Conservation (phyloP, 2,797 vertebrate species). For the Scleropages formosus region DNA sequence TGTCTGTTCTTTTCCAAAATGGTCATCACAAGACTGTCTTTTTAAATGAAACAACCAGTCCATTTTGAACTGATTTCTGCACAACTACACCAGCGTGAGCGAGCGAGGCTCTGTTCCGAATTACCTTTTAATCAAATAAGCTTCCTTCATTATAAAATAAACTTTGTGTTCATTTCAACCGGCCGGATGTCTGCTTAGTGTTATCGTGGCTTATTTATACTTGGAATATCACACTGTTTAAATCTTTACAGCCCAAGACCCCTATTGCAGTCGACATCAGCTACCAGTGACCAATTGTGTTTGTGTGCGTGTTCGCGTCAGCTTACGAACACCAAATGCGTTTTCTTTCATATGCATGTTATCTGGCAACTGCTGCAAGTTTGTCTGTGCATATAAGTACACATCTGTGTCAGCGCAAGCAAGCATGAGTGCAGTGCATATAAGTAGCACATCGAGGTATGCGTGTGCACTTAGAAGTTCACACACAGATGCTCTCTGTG, state of each 20-base stretch:
- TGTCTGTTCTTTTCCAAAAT: not conserved
- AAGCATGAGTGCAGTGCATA: not conserved
- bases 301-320: not conserved
- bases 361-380: slow-evolving; percentile 3
- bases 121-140: slow-evolving; percentile 54
- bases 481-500: too few relatives aligned
- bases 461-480: too few relatives aligned
- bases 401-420: not conserved
- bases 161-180: slow-evolving; percentile 39
- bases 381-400: not conserved
- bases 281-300: slow-evolving; percentile 14
- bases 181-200: slow-evolving; percentile 44
- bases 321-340: not conserved
- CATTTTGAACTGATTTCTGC: not conserved
- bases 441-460: too few relatives aligned
- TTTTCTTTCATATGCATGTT: not conserved
- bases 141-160: slow-evolving; percentile 46
- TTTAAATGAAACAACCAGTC: not conserved
- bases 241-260: slow-evolving; percentile 32
- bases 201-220: slow-evolving; percentile 41
- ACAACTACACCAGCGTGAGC: slow-evolving; percentile 34
- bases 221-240: slow-evolving; percentile 31
- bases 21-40: not conserved
- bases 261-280: slow-evolving; percentile 28
- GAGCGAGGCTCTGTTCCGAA: slow-evolving; percentile 39